phyloP scores from a whole-genome alignment of 2,113 vertebrate species.

The Marcusenius ussheri region DNA sequence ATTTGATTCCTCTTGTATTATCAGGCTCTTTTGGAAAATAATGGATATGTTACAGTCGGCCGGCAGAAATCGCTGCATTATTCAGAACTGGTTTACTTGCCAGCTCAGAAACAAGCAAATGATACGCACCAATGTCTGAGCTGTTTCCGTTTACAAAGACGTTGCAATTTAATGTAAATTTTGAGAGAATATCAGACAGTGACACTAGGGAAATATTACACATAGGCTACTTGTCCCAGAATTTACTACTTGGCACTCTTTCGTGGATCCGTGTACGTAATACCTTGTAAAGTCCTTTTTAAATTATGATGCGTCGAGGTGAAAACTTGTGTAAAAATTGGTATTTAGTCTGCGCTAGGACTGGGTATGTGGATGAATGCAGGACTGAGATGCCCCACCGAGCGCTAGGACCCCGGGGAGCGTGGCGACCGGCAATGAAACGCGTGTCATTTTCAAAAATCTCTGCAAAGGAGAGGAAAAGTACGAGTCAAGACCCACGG shows the following conservation, averaged over 20 bases:
- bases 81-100: background rate
- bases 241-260: background rate
- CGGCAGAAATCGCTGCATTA: background rate
- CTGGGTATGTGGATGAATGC: background rate
- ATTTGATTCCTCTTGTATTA: background rate
- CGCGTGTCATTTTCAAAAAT: constrained; percentile 55
- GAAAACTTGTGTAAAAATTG: background rate
- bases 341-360: background rate
- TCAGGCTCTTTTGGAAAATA: background rate
- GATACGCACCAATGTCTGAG: background rate
- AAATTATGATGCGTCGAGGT: background rate
- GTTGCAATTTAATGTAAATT: background rate
- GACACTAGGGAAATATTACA: background rate
- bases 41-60: background rate
- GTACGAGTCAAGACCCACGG: constrained; percentile 15
- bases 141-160: background rate
- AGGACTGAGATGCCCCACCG: background rate
- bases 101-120: background rate
- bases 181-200: background rate
- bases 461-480: constrained; percentile 42
- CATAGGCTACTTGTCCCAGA: background rate
- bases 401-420: constrained; percentile 57
- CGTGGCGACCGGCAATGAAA: constrained; percentile 27
- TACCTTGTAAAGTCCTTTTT: background rate
- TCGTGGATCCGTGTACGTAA: background rate